Evolutionary conservation across 2,888 invertebrate genomes (phyloP), one percentile per base, ranked within the genome.

Genomic region (Epinotia brunnichana): DNA sequence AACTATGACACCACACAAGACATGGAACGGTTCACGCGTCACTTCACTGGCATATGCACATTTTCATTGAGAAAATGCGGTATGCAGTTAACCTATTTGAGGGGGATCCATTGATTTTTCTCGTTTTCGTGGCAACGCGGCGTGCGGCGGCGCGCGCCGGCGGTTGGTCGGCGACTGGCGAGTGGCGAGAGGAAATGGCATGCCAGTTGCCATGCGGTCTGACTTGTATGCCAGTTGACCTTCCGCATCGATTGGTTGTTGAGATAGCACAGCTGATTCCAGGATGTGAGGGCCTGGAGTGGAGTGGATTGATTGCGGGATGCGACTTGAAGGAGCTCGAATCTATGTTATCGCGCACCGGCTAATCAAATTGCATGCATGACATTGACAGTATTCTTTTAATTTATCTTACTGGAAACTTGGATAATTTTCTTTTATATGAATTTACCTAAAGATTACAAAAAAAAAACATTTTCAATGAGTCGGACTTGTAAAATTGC

Each of bases 61-160:
- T 92, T 92, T 92, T 92, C 89, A 77, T 83, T 78, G 74, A 83
- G 89, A 90, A 92, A 92, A 92, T 93, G 92, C 92, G 91, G 91
- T 91, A 92, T 92, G 92, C 92, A 89, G 89, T 85, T 85, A 90
- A 91, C 90, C 90, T 91, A 77, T 70, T 85, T 83, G 78, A 83
- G 82, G 82, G 87, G 85, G 84, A 88, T 88, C 88, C 91, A 92
- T 93, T 90, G 92, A 92, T 93, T 92, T 92, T 91, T 91, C 90
- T 89, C 89, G 88, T 85, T 89, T 87, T 91, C 92, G 92, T 91
- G 90, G 91, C 86, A 77, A 81, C 86, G 87, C 90, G 90, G 85
- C 86, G 80, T 74, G 78, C 80, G 82, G 85, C 87, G 90, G 90
- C 91, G 91, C 91, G 91, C 92, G 91, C 91, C 91, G 89, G 84